Percentiles rank a stretch among this genome's conserved stretches.
Evolutionary conservation across 2,113 vertebrate genomes (phyloP).

Genomic region (Stegastes partitus): DNA sequence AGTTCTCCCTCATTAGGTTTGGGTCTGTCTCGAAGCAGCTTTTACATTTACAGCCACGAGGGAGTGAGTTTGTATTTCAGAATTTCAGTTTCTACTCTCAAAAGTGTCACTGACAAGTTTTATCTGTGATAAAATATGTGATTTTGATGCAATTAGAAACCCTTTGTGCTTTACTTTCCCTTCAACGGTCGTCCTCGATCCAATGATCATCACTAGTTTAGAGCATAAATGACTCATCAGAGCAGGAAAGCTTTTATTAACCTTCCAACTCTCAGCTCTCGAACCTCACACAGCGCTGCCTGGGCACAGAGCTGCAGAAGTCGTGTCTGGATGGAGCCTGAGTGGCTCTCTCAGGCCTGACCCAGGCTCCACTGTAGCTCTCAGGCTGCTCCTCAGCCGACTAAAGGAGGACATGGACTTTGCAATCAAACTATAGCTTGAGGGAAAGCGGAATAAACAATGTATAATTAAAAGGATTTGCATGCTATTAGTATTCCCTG

Average conservation of each 20-base stretch:
- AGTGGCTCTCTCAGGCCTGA: no score
- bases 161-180: not conserved
- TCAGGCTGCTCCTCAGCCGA: constrained; percentile 18
- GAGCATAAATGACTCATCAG: not conserved
- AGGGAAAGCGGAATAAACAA: constrained; percentile 52
- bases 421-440: constrained; percentile 50
- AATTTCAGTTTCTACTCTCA: not conserved
- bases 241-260: not conserved
- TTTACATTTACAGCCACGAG: no score
- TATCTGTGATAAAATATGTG: no score
- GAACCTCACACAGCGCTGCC: not conserved
- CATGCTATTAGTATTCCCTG: constrained; percentile 64
- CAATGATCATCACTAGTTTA: not conserved
- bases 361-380: not conserved
- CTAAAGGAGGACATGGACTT: constrained; percentile 22
- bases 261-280: not conserved
- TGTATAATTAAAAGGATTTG: constrained; percentile 69
- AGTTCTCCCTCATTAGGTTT: no score
- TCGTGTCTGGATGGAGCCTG: no score
- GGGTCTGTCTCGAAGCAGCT: no score
- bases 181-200: not conserved
- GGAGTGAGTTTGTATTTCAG: no score
- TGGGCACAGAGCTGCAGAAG: no score
- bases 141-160: not conserved
- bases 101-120: not conserved